Percentiles rank a stretch among this genome's conserved stretches.
These are phyloP conservation scores for Siniperca undulata DNA, from an alignment of 2,797 vertebrate species.

Conservation along the genomic window DNA sequence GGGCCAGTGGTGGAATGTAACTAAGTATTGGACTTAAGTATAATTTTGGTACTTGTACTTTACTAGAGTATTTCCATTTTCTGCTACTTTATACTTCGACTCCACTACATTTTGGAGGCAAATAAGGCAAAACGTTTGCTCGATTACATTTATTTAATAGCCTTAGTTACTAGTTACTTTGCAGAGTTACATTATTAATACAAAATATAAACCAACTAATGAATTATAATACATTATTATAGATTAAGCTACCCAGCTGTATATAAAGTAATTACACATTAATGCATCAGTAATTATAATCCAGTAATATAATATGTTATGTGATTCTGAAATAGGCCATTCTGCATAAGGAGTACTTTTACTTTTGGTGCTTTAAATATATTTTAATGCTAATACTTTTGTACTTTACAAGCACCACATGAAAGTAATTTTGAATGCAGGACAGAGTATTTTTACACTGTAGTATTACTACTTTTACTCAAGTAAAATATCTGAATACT, in stretches of 20 bases:
- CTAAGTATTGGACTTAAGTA: not conserved
- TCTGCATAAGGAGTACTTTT: not conserved
- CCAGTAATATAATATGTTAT: not conserved
- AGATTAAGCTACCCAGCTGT: not conserved
- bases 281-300: not conserved
- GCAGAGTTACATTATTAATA: not conserved
- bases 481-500: not conserved
- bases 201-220: not conserved
- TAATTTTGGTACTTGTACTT: not conserved
- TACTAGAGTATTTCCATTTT: not conserved
- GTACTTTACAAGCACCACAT: too few species aligned
- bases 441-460: too few species aligned
- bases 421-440: too few species aligned
- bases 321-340: not conserved
- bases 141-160: too few species aligned
- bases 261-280: not conserved
- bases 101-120: not conserved
- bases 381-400: too few species aligned
- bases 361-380: too few species aligned
- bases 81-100: too few species aligned
- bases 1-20: not conserved
- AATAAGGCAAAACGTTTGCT: not conserved
- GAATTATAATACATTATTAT: not conserved
- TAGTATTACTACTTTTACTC: not conserved
- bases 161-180: not conserved